Conservation (phyloP, 2,888 invertebrate species). For the Nomada ferruginata region DNA sequence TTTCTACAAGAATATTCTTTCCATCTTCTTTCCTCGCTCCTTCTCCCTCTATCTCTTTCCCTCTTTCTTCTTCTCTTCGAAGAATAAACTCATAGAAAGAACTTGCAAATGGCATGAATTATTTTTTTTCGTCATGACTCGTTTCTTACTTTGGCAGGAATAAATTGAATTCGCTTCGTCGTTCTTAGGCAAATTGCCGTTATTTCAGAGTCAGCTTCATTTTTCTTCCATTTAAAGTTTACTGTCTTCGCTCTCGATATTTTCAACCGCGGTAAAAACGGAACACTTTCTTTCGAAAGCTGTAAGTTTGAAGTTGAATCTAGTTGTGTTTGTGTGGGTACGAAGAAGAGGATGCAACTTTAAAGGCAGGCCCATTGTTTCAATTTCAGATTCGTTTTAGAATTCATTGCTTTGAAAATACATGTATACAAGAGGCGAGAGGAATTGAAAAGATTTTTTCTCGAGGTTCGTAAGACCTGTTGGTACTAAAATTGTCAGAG, state of each 20-base stretch:
- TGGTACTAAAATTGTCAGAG: no score
- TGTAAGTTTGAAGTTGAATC: neutral
- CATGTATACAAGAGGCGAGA: no score
- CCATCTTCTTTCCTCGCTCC: no score
- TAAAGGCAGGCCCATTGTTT: neutral
- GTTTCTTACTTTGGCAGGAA: neutral
- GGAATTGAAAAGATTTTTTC: no score
- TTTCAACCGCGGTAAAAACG: neutral
- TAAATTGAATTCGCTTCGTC: slow-evolving; percentile 21
- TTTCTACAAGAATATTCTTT: neutral
- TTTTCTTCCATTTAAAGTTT: slow-evolving; percentile 15
- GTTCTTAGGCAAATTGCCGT: slow-evolving; percentile 34
- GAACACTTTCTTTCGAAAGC: slow-evolving; percentile 5
- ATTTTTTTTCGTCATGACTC: neutral
- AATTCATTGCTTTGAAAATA: no score
- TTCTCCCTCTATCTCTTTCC: no score
- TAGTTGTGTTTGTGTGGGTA: neutral
- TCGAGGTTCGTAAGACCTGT: no score
- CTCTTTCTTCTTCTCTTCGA: neutral
- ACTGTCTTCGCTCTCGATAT: neutral
- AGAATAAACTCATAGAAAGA: neutral
- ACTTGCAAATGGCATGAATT: slow-evolving; percentile 25
- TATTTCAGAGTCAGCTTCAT: slow-evolving; percentile 11
- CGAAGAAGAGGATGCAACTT: neutral
- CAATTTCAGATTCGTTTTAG: neutral